Evolutionary conservation across 2,888 invertebrate species (phyloP).

Genomic region (Pantelozetes paolii): DNA sequence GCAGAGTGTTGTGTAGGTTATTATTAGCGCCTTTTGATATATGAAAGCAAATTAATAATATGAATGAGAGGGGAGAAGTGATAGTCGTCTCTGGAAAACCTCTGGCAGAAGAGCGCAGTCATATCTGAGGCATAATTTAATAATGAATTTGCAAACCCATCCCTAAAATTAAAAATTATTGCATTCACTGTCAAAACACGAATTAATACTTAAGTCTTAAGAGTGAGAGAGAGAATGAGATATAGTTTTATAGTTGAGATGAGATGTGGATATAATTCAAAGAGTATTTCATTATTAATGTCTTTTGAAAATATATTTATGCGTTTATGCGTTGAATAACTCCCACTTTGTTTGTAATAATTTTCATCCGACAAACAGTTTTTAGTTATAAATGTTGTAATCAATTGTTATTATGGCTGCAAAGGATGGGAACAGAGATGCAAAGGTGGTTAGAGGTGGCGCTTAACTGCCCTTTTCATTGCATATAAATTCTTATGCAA

Average conservation of each 20-base stretch:
- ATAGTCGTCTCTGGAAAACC: background rate
- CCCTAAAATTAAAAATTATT: slow-evolving; percentile 28
- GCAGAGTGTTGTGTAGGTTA: background rate
- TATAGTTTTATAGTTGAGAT: too few relatives aligned
- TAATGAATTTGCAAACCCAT: slow-evolving; percentile 24
- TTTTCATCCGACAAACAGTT: background rate
- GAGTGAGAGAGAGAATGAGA: too few relatives aligned
- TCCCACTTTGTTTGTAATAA: slow-evolving; percentile 24
- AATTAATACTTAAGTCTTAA: background rate
- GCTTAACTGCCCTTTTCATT: background rate
- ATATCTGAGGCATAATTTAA: slow-evolving; percentile 17
- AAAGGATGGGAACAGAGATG: too few relatives aligned
- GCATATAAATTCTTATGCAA: background rate
- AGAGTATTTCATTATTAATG: background rate
- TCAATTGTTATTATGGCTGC: too few relatives aligned
- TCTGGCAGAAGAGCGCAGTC: background rate
- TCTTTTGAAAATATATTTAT: background rate
- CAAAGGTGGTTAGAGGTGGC: slow-evolving; percentile 32
- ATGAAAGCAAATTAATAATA: slow-evolving; percentile 26
- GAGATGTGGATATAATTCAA: too few relatives aligned
- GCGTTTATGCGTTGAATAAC: background rate
- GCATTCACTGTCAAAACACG: slow-evolving; percentile 22
- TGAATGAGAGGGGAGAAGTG: background rate
- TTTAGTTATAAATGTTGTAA: too few relatives aligned
- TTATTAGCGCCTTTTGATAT: slow-evolving; percentile 25